phyloP scores from a whole-genome alignment of 2,888 invertebrate species.

The Leistus spinibarbis region DNA sequence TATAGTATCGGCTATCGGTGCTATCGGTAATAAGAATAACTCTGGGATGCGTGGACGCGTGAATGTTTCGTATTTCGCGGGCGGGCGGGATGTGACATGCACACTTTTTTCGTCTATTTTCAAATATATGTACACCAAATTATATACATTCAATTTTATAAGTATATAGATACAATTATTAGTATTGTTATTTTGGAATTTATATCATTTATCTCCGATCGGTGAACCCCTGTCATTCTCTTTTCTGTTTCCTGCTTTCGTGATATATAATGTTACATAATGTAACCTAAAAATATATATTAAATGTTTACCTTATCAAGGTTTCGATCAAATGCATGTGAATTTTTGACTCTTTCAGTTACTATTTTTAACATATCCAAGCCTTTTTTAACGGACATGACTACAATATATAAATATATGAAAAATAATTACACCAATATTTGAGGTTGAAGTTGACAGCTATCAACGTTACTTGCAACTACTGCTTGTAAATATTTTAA shows the following conservation, averaged over 20 bases:
- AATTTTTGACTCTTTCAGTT: background rate
- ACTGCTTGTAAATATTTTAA: background rate
- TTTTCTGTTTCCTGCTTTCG: too few species aligned
- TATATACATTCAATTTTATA: too few species aligned
- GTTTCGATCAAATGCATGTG: constrained; percentile 6
- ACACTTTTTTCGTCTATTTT: too few species aligned
- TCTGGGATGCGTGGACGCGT: too few species aligned
- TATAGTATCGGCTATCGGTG: too few species aligned
- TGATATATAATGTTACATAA: background rate
- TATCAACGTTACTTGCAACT: background rate
- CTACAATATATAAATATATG: background rate
- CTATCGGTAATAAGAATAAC: too few species aligned
- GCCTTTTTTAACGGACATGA: background rate
- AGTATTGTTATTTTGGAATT: background rate
- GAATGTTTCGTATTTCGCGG: too few species aligned
- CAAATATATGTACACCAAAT: too few species aligned
- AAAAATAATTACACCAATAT: background rate
- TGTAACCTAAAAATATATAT: background rate
- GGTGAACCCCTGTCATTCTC: background rate
- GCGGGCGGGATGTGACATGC: too few species aligned
- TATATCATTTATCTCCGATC: background rate
- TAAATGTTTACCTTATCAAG: background rate
- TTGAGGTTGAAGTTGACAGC: background rate
- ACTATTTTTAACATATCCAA: constrained; percentile 5
- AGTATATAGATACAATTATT: too few species aligned